These are phyloP conservation scores for Tenthredo notha DNA, from an alignment of 2,888 invertebrate species.

Conservation along the genomic window DNA sequence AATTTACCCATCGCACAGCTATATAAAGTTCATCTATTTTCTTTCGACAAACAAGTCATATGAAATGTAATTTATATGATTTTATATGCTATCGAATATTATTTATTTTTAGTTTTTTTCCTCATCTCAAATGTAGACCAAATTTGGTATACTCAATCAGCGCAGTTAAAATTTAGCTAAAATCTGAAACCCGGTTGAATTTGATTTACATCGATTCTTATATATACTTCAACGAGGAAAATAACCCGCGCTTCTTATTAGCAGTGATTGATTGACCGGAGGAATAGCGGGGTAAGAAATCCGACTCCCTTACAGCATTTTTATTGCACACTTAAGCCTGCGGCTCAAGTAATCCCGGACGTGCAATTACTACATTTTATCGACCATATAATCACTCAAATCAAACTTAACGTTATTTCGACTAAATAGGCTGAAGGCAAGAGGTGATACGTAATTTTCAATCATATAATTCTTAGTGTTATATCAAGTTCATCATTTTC, in stretches of 20 bases:
- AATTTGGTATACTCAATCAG: not conserved
- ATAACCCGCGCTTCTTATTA: slow-evolving; percentile 30
- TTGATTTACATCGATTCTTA: not conserved
- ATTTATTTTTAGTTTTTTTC: not conserved
- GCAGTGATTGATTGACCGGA: slow-evolving; percentile 44
- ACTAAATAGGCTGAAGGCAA: not conserved
- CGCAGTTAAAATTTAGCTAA: not conserved
- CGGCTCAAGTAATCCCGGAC: slow-evolving; percentile 45
- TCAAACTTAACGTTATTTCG: slow-evolving; percentile 19
- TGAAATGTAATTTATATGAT: not conserved
- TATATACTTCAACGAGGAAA: not conserved
- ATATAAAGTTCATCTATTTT: not conserved
- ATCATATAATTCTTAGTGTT: not conserved
- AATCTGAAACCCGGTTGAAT: not conserved
- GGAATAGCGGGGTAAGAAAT: slow-evolving; percentile 36
- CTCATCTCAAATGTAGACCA: not conserved
- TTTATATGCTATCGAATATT: not conserved
- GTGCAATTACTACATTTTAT: slow-evolving; percentile 42
- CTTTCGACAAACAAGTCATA: not conserved
- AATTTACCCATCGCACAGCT: not conserved
- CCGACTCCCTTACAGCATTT: slow-evolving; percentile 31
- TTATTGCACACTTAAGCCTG: slow-evolving; percentile 33
- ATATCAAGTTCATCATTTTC: not conserved
- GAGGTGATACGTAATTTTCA: not conserved
- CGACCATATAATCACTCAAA: slow-evolving; percentile 40